Evolutionary conservation across 2,113 vertebrate genomes (phyloP), one percentile per base, ranked within the genome.

Genomic region (Myotis lucifugus): DNA sequence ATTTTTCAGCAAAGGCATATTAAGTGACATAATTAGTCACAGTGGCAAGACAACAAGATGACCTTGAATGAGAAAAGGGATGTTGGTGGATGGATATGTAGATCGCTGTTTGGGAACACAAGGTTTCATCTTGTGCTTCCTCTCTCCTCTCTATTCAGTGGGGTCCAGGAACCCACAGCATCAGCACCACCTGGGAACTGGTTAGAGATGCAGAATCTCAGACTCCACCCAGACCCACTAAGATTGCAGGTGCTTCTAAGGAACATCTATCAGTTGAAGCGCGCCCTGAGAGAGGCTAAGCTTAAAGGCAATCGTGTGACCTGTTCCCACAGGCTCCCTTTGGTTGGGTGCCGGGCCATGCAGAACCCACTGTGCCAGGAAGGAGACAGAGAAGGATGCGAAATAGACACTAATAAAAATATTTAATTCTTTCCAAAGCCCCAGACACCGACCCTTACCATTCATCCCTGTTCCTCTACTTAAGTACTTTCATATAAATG

Each of bases 201-300:
- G 64, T 66, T 66, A 61, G 59, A 61, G 59, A 27, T 61, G 59
- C 59, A 25, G 59, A 61, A 61, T 27, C 56, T 61, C 40, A 40
- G 61, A 18, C 11, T 15, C 21, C 48, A 64, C 56, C 34, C 40
- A 59, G 72, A n/a, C 12, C 6, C 6, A 1, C 7, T 6, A 12
- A 14, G 69, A n/a, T 27, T 37, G 25, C 32, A 18, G 13, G 56
- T 18, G 32, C 32, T 25, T 83, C 37, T 12, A 37, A 29, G 0
- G 1, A 1, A 34, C 8, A 9, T 9, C 23, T 3, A 14, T 42
- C 17, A 48, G n/a, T 17, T 21, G 34, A n/a, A 52, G 1, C 9
- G 5, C 9, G 46, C 0, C 29, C 61, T 0, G 1, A 27, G n/a
- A 15, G 13, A 76, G 15, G 6, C 19, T 14, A 8, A 42, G 48